Conservation (phyloP, 2,797 vertebrate species). For the Phoeniculus purpureus region DNA sequence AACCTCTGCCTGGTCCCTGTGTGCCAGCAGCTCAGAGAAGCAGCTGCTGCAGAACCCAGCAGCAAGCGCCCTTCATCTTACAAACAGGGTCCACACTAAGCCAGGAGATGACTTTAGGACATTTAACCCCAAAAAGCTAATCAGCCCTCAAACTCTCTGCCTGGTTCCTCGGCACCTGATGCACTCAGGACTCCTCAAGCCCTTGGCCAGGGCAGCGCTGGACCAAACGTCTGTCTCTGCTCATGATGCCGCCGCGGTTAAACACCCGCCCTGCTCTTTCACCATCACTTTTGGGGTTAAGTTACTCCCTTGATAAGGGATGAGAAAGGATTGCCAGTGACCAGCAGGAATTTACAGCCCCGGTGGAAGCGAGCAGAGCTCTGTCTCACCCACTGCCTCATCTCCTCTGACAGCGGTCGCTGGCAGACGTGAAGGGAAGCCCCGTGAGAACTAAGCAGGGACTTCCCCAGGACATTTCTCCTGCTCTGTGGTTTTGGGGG, state of each 20-base stretch:
- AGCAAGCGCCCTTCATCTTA: background rate
- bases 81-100: background rate
- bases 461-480: background rate
- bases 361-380: background rate
- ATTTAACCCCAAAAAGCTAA: background rate
- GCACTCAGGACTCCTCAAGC: background rate
- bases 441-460: background rate
- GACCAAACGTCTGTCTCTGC: background rate
- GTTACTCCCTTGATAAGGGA: background rate
- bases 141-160: fast-evolving
- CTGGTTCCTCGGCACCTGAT: fast-evolving
- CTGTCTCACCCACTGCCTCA: fast-evolving
- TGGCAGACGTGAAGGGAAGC: background rate
- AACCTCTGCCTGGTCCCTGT: background rate
- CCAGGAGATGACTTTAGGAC: background rate
- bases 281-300: background rate
- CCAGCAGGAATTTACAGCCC: background rate
- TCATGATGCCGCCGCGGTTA: fast-evolving
- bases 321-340: background rate
- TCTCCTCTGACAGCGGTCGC: background rate
- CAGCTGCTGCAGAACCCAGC: background rate
- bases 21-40: background rate
- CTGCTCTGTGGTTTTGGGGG: fast-evolving
- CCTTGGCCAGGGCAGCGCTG: fast-evolving
- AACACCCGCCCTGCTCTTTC: background rate